Base-by-base conservation (phyloP, 2,797 vertebrate species). In the Taeniopygia guttata region DNA sequence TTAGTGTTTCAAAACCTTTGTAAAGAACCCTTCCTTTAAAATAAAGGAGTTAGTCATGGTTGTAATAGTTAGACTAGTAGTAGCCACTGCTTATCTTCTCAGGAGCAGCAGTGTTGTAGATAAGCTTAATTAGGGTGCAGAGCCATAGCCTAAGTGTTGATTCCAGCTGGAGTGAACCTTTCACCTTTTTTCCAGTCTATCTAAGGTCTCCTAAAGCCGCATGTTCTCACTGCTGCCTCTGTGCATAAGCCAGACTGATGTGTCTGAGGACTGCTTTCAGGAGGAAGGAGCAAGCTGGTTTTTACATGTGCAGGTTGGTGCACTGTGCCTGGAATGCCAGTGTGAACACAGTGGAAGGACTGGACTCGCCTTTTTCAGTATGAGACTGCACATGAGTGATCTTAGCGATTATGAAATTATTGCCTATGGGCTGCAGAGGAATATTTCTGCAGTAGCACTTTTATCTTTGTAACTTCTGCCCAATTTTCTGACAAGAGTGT, bases 101-200 rank as follows among this genome's bases (percentile, higher is more conserved):
- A 34, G 78, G 64, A 87, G 1, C n/a, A 43, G 19, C 11, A 9
- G 0, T 2, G 7, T 40, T 82, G 48, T 75, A 49, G 32, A 26
- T 70, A 22, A 58, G 15, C 43, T 66, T 52, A 52, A 32, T 12
- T 16, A n/a, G 21, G 12, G 21, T 84, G 38, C 55, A 63, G 46
- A 77, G 8, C 42, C 2, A 1, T 43, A 46, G 21, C 1, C 0
- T 29, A 12, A 51, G 29, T 18, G 32, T 73, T 43, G 16, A 21
- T 89, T 84, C 16, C 21, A 78, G 43, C 40, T 60, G 74, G 23
- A 66, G 46, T n/a, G 40, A 73, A 3, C 8, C 11, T 56, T 84
- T 58, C 27, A 5, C 3, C 9, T 49, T 68, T 51, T 75, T 59
- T 30, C 9, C 11, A 3, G 27, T 70, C 49, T 16, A 12, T n/a